Conservation (phyloP, 2,888 invertebrate species). For the Synanthedon tipuliformis region DNA sequence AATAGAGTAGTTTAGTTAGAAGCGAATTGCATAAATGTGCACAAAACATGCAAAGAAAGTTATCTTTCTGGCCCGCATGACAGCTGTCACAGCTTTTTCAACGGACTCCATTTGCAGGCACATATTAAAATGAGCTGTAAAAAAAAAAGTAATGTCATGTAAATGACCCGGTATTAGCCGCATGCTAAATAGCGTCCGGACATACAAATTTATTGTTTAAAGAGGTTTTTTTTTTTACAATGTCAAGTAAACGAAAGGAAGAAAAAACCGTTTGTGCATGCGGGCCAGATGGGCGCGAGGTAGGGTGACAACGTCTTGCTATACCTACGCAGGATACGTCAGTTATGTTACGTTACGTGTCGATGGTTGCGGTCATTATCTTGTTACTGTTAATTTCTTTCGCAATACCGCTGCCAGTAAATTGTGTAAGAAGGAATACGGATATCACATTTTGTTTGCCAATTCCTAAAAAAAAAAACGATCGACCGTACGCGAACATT, state of each 20-base stretch:
- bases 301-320: conserved; percentile 4
- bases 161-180: conserved; percentile 14
- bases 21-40: background rate
- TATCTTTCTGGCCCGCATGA: conserved; percentile 23
- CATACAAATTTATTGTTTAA: conserved; percentile 25
- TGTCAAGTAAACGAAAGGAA: conserved; percentile 9
- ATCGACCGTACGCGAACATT: too few species aligned
- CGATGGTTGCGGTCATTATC: conserved; percentile 6
- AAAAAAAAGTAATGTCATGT: background rate
- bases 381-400: background rate
- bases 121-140: conserved; percentile 3
- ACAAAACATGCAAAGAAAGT: background rate
- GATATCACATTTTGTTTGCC: background rate
- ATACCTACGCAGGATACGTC: conserved; percentile 7
- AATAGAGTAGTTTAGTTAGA: background rate
- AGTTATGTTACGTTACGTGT: conserved; percentile 10
- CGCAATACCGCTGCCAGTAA: background rate
- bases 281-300: conserved; percentile 10
- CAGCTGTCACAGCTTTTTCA: conserved; percentile 34
- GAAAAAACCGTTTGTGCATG: conserved; percentile 10
- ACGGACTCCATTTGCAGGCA: conserved; percentile 3
- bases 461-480: too few species aligned
- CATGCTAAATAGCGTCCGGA: conserved; percentile 30
- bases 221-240: conserved; percentile 19
- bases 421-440: background rate